Evolutionary conservation across 2,888 invertebrate species (phyloP), one percentile per base, ranked within the genome.

Genomic region (Netelia melanura): DNA sequence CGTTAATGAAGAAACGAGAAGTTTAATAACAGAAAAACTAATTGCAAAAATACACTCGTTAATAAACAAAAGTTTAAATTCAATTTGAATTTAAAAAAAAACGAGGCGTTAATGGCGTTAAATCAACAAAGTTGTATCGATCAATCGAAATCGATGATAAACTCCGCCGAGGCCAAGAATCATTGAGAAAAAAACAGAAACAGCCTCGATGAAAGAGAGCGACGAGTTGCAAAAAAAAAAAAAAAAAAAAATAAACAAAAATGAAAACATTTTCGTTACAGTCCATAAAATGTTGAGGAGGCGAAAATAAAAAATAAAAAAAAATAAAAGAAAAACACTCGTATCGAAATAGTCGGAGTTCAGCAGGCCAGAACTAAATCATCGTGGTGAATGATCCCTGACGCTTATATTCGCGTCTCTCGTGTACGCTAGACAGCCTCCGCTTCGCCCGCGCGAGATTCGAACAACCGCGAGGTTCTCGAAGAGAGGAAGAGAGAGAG

Each of bases 301-400:
- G 48, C 25, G 65, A 56, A 62, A 71, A 71, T 30, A 30, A 5
- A 30, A 5, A 30, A 30, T 5, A 23, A 3, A 23, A 23, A 23
- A 11, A 71, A 71, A 71, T 38, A 71, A 14, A 10, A 43, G 43
- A 65, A 61, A 52, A 61, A 67, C 38, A 14, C 64, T 14, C 64
- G 23, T 52, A 61, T 68, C n/a, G 52, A 58, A 71, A 76, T 21
- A n/a, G 38, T 8, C 56, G 25, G 14, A 38, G 64, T 71, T 82
- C 81, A 77, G 65, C 76, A 76, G 70, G 56, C 81, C 83, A 84
- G 76, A 84, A 76, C 70, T 84, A 80, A 84, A 84, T 84, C 74
- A 80, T 80, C 58, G 79, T 52, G 83, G 76, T 76, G 80, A 76
- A 71, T 80, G 83, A 84, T 84, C 48, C 65, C 58, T 71, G 80